Evolutionary conservation across 2,797 vertebrate genomes (phyloP).

Genomic region (Apodemus agrarius): DNA sequence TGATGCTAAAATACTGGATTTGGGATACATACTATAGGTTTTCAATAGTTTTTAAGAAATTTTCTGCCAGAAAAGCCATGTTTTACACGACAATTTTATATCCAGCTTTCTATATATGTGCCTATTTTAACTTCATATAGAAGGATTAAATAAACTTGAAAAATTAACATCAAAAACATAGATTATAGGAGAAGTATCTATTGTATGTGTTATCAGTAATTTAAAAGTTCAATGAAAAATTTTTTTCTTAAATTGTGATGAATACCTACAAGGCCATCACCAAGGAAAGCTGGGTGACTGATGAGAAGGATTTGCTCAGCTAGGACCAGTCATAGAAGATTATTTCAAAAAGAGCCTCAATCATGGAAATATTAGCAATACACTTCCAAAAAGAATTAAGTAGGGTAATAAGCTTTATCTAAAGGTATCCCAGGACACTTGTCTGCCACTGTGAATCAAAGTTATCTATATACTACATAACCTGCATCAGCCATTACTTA

Average conservation of each 20-base stretch:
- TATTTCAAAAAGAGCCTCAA: neutral
- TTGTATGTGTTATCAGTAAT: neutral
- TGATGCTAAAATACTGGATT: neutral
- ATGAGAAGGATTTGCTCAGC: neutral
- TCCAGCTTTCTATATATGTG: neutral
- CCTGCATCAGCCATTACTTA: neutral
- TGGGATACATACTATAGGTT: neutral
- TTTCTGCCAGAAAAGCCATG: neutral
- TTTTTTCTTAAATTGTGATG: neutral
- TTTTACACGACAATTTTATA: neutral
- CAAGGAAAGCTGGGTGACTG: neutral
- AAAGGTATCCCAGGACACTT: neutral
- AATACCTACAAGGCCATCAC: neutral
- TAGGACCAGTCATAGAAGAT: neutral
- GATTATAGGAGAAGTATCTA: neutral
- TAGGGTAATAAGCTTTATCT: neutral
- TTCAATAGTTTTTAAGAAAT: neutral
- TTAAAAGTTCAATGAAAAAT: neutral
- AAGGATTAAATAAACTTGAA: neutral
- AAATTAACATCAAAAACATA: neutral
- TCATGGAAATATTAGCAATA: neutral
- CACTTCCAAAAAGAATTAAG: neutral
- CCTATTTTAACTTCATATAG: constrained; percentile 16
- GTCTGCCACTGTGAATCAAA: neutral
- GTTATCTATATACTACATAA: neutral